Conservation (phyloP, 2,797 vertebrate genomes). For the Rhinoraja longicauda region DNA sequence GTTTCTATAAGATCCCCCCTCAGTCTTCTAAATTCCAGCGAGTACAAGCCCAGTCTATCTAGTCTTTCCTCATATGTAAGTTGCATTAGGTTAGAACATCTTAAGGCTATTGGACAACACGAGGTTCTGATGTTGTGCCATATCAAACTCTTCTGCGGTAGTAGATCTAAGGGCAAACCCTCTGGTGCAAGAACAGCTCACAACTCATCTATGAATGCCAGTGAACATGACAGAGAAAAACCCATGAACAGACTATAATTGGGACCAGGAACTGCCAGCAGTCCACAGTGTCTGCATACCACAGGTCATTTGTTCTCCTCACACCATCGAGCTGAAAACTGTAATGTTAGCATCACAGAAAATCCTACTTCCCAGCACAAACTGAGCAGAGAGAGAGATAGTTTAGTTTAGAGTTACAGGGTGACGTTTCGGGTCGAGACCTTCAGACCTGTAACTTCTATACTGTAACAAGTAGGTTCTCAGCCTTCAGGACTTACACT, state of each 20-base stretch:
- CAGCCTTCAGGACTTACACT: too few species aligned
- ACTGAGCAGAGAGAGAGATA: not conserved
- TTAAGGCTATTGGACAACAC: not conserved
- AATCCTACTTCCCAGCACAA: not conserved
- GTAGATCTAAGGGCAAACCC: not conserved
- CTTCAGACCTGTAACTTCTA: too few species aligned
- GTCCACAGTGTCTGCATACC: not conserved
- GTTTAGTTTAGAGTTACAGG: too few species aligned
- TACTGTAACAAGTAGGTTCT: too few species aligned
- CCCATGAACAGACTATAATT: not conserved
- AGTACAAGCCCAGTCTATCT: too few species aligned
- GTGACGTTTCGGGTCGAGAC: too few species aligned
- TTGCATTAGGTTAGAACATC: not conserved
- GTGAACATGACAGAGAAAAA: not conserved
- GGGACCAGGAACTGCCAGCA: not conserved
- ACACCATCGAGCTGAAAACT: not conserved
- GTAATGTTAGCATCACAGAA: not conserved
- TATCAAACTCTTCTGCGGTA: not conserved
- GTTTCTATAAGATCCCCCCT: too few species aligned
- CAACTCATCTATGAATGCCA: not conserved
- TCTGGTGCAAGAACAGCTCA: not conserved
- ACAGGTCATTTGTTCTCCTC: not conserved
- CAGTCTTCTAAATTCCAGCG: too few species aligned
- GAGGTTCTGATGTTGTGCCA: not conserved
- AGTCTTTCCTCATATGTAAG: too few species aligned